These are phyloP conservation scores for Geotrypetes seraphini DNA, from an alignment of 2,797 vertebrate genomes.

Conservation along the genomic window DNA sequence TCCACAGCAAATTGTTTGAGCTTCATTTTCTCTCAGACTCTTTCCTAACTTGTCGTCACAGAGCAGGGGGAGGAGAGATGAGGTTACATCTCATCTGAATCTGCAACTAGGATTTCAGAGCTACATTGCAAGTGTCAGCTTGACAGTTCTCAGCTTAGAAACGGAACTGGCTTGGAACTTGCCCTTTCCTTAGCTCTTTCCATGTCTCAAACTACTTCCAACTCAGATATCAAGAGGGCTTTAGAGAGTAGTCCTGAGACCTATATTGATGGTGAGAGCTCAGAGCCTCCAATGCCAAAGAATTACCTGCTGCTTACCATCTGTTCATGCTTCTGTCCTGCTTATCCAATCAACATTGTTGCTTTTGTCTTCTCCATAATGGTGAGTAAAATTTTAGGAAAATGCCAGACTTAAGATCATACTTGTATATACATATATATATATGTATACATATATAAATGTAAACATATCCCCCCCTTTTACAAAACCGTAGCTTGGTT, in stretches of 20 bases:
- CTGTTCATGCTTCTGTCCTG: constrained; percentile 80
- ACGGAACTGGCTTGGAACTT: constrained; percentile 6
- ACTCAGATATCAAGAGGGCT: constrained; percentile 55
- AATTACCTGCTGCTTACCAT: constrained; percentile 76
- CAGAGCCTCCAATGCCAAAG: constrained; percentile 37
- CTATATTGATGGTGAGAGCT: constrained; percentile 47
- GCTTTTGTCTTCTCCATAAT: constrained; percentile 79
- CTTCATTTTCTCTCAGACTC: too few relatives aligned
- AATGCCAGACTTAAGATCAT: too few relatives aligned
- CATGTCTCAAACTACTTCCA: constrained; percentile 51
- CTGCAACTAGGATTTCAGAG: constrained; percentile 6
- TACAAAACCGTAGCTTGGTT: too few relatives aligned
- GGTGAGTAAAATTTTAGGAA: too few relatives aligned
- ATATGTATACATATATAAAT: too few relatives aligned
- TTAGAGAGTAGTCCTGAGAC: constrained; percentile 53
- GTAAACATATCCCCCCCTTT: too few relatives aligned
- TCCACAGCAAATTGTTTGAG: too few relatives aligned
- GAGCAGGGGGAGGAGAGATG: constrained; percentile 18
- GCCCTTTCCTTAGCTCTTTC: constrained; percentile 9
- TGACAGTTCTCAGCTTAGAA: constrained; percentile 20
- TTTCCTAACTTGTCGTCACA: too few relatives aligned
- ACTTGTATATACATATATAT: too few relatives aligned
- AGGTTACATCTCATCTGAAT: constrained; percentile 36
- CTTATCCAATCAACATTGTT: constrained; percentile 83
- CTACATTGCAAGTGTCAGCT: too few relatives aligned